These are phyloP conservation scores for Ceratosolen fusciceps DNA, from an alignment of 1,140 invertebrate species.

Conservation along the genomic window DNA sequence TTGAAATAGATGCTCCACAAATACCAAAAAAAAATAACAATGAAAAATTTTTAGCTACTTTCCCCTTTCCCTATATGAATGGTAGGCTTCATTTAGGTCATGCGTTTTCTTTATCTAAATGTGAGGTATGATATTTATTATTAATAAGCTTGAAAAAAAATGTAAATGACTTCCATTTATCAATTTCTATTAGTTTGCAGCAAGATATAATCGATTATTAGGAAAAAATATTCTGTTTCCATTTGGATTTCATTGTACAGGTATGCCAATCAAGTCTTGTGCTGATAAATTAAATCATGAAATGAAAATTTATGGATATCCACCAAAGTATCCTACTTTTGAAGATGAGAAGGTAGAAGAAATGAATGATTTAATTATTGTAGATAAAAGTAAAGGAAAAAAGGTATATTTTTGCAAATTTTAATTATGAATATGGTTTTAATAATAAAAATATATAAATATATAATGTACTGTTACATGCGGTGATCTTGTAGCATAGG, in stretches of 20 bases:
- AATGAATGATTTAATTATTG: slow-evolving; percentile 77
- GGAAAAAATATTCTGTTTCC: slow-evolving; percentile 96
- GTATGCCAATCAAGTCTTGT: slow-evolving; percentile 97
- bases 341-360: slow-evolving; percentile 69
- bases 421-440: too few relatives aligned
- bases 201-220: slow-evolving; percentile 90
- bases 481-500: too few relatives aligned
- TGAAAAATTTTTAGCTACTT: slow-evolving; percentile 94
- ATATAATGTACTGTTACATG: too few relatives aligned
- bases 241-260: slow-evolving; percentile 99
- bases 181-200: slow-evolving; percentile 81
- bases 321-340: slow-evolving; percentile 86
- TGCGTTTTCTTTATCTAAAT: slow-evolving; percentile 97
- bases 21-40: slow-evolving; percentile 71
- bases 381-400: slow-evolving; percentile 98
- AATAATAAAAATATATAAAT: too few relatives aligned
- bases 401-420: slow-evolving; percentile 86
- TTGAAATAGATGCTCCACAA: slow-evolving; percentile 84
- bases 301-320: slow-evolving; percentile 92
- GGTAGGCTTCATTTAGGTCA: slow-evolving; percentile 97
- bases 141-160: background rate
- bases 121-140: slow-evolving; percentile 76
- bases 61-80: slow-evolving; percentile 99
- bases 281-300: slow-evolving; percentile 97
- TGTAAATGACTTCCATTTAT: background rate